Conservation (phyloP, 2,797 vertebrate genomes). For the Cichlasoma orientale region DNA sequence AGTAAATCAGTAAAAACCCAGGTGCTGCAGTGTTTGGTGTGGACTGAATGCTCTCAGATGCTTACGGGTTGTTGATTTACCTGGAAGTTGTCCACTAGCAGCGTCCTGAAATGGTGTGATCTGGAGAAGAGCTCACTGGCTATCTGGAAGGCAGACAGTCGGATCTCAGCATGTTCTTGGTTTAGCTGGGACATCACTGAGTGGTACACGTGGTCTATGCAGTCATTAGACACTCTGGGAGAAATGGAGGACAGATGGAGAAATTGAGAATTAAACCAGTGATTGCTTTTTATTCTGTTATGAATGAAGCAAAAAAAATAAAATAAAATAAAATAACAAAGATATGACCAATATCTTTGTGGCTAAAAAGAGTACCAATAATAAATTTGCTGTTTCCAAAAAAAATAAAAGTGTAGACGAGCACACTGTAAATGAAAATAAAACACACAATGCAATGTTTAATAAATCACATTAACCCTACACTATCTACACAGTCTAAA, state of each 20-base stretch:
- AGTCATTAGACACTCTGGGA: constrained; percentile 85
- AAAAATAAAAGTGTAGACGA: no score
- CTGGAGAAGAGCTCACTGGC: constrained; percentile 86
- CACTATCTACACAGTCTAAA: no score
- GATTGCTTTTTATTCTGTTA: background rate
- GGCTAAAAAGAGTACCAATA: no score
- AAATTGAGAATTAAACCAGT: background rate
- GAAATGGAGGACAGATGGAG: fast-evolving
- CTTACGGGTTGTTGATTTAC: background rate
- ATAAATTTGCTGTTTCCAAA: no score
- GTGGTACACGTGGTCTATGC: constrained; percentile 84
- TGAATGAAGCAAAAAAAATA: fast-evolving
- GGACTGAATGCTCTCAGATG: no score
- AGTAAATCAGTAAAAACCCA: background rate
- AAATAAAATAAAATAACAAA: background rate
- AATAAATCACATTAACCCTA: no score
- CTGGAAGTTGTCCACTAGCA: constrained; percentile 88
- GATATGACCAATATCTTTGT: no score
- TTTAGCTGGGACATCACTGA: constrained; percentile 87
- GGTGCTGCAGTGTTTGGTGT: background rate
- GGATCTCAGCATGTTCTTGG: constrained; percentile 88
- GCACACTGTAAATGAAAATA: no score
- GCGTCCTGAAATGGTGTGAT: constrained; percentile 88
- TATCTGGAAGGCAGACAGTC: constrained; percentile 90
- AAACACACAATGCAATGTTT: no score